Conservation (phyloP, 2,113 vertebrate species). For the Tyrannus savana region DNA sequence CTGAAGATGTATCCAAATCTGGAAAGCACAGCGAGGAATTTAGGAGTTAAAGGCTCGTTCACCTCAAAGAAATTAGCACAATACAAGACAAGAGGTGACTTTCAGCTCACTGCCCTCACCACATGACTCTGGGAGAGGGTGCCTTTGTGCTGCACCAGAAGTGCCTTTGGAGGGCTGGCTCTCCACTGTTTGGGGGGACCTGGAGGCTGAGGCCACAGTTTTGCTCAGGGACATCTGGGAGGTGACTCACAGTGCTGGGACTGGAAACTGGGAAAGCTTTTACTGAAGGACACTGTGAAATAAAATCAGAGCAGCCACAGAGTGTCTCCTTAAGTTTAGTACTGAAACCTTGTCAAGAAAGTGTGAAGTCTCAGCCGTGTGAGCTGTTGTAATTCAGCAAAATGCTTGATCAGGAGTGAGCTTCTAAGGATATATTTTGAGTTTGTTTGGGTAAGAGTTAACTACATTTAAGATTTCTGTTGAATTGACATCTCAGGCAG, state of each 20-base stretch:
- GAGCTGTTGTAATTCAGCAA: background rate
- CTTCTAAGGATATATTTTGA: background rate
- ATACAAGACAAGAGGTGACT: background rate
- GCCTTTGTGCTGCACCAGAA: background rate
- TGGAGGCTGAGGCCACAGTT: background rate
- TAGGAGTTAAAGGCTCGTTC: background rate
- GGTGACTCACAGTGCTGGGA: background rate
- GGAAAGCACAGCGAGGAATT: background rate
- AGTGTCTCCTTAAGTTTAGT: background rate
- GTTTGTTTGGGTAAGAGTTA: background rate
- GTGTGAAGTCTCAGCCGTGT: background rate
- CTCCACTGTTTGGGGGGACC: background rate
- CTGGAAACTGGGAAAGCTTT: background rate
- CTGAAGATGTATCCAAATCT: background rate
- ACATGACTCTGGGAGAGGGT: background rate
- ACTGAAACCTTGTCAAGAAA: background rate
- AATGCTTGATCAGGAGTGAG: background rate
- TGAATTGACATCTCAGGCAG: background rate
- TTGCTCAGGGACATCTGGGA: background rate
- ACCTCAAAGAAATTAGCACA: background rate
- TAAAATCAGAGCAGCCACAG: background rate
- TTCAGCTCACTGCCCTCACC: background rate
- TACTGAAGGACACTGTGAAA: background rate
- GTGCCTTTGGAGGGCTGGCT: background rate
- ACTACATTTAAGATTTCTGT: background rate